Conservation (phyloP, 2,113 vertebrate genomes). For the Podarcis raffonei region DNA sequence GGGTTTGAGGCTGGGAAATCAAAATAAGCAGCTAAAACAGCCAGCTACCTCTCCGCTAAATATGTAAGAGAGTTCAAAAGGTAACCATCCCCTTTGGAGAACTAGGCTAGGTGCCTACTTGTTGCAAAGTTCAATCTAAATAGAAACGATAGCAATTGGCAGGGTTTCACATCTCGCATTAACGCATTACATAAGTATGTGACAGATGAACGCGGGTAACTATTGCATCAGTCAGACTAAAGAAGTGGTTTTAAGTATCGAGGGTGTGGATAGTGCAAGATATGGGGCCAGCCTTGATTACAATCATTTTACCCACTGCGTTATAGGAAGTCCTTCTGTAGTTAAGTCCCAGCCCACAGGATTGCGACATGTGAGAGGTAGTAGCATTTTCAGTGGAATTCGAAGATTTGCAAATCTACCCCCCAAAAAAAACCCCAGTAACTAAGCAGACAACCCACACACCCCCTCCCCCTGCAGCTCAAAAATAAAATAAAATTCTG, state of each 20-base stretch:
- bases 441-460: too few relatives aligned
- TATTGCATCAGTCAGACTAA: neutral
- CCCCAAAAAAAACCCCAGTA: too few relatives aligned
- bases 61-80: neutral
- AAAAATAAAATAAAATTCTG: too few relatives aligned
- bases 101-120: neutral
- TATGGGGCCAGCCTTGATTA: neutral
- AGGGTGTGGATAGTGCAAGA: neutral
- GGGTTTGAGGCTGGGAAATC: neutral
- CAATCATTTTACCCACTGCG: neutral
- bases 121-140: neutral
- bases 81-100: neutral
- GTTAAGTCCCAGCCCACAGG: neutral
- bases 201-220: neutral
- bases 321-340: neutral
- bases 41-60: neutral
- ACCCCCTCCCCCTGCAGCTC: too few relatives aligned
- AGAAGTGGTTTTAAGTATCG: neutral
- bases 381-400: too few relatives aligned
- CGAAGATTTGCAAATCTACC: too few relatives aligned
- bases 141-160: neutral
- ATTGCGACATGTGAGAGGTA: neutral
- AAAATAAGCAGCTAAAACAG: neutral
- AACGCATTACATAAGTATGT: neutral
- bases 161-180: neutral